Base-by-base conservation (phyloP, 2,888 invertebrate genomes). In the Strigamia crassipes region DNA sequence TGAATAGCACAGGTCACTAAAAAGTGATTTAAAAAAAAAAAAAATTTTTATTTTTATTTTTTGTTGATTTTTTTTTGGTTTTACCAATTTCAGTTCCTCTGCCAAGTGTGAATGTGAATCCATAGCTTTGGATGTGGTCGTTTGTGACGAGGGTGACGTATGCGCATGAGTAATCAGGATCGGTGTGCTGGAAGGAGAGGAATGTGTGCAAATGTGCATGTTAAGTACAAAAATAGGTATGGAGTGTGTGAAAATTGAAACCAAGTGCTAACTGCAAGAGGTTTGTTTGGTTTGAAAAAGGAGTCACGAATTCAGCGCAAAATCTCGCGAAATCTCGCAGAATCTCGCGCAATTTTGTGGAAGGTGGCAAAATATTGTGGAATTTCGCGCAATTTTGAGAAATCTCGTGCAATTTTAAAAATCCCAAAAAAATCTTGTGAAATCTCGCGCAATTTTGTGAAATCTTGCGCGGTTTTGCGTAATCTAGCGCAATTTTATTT, bases 131-230 rank as follows among this genome's bases (percentile, higher is more conserved):
- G 15, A 90, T 86, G n/a, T 85, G 84, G 83, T 83, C 77, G 73
- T 90, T 90, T 0, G 94, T 92, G 83, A 90, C 91, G n/a, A 94
- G 88, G 1, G 92, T 93, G n/a, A 96, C 95, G 88, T 96, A 96
- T 0, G 95, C 94, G 86, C 95, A 94, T 0, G 96, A 96, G 88
- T 96, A 96, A 88, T 96, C 94, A 0, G 96, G 96, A 88, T 95
- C 94, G 0, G 91, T 92, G 86, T 96, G 96, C 95, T 94, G 84
- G 80, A 87, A 86, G n/a, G 82, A 79, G 0, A 38, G 38, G 27
- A 27, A 27, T 27, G 27, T 27, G 27, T 27, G 3, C 1, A 42
- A 56, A 41, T 42, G 18, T 78, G 46, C 41, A 82, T 31, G 61
- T 18, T 66, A 27, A 79, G 34, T 78, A 18, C 9, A 27, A 12